Percentiles rank a stretch among this genome's conserved stretches.
phyloP scores from a whole-genome alignment of 2,797 vertebrate species.

The Nannoperca australis region DNA sequence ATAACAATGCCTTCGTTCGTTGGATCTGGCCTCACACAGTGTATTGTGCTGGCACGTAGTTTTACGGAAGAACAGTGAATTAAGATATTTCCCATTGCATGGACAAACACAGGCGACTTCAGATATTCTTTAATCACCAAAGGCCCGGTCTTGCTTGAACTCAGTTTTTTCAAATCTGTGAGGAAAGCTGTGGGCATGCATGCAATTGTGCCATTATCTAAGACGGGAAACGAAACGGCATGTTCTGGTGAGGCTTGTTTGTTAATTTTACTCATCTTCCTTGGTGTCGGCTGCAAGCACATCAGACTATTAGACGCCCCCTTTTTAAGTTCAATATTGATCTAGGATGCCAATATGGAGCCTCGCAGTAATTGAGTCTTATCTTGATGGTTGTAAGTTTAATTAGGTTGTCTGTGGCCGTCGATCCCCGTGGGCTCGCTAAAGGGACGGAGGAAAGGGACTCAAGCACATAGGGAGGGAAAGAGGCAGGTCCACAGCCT shows the following conservation, averaged over 20 bases:
- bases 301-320: slow-evolving; percentile 40
- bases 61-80: not conserved
- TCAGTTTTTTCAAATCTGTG: slow-evolving; percentile 26
- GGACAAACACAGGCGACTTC: not conserved
- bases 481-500: slow-evolving; percentile 16
- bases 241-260: slow-evolving; percentile 10
- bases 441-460: slow-evolving; percentile 32
- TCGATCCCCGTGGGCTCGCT: slow-evolving; percentile 44
- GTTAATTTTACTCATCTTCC: slow-evolving; percentile 17
- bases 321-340: slow-evolving; percentile 67
- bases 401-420: slow-evolving; percentile 71
- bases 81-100: not conserved
- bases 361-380: slow-evolving; percentile 75
- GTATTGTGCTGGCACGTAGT: not conserved
- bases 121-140: not conserved
- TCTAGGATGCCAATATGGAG: slow-evolving; percentile 67
- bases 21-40: not conserved
- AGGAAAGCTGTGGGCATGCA: slow-evolving; percentile 7
- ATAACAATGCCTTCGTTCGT: not conserved
- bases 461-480: not conserved
- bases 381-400: slow-evolving; percentile 79
- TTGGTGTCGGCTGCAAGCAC: slow-evolving; percentile 15
- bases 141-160: slow-evolving; percentile 1
- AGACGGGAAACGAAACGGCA: slow-evolving; percentile 1
- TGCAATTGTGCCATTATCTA: slow-evolving; percentile 10